Base-by-base conservation (phyloP, 2,113 vertebrate genomes). In the Physeter macrocephalus region DNA sequence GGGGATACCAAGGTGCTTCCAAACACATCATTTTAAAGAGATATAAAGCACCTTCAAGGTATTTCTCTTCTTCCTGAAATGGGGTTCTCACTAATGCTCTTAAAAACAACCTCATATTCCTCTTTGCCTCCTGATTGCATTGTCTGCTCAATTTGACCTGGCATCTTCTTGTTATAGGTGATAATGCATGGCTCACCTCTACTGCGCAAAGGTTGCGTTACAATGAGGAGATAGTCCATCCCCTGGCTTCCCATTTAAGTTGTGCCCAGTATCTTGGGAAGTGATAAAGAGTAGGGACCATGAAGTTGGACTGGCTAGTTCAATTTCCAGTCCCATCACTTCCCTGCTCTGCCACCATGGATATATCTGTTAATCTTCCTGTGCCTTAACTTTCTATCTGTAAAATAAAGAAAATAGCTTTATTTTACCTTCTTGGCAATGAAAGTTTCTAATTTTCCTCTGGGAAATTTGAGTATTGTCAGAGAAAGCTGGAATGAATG, bases 381-480 rank as follows among this genome's bases (percentile, higher is more conserved):
- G 1, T 77, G 14, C 29, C 54, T 97, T 57, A 36, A 57, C 61
- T 82, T 61, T 21, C 14, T 86, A 21, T 66, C 14, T 92, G 12
- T 10, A 1, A 87, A 61, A 66, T 67, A 82, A 71, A 93, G 41
- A 46, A 94, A 84, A 69, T n/a, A 49, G 18, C 31, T 77, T 23
- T 77, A 52, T 34, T 77, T 77, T 77, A 12, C 74, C 29, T 96
- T 87, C 31, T 12, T 94, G 36, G 25, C 0, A 87, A 71, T 86
- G 36, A 93, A 34, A 86, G 14, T 57, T 96, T 88, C 49, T 91
- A 39, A 62, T 91, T 86, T 96, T 67, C 66, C 81, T 64, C 39
- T 71, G 41, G 67, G 66, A 95, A 96, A 90, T 36, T 1, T 66
- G 77, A 91, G 12, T 46, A 85, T 92, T 83, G 31, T 66, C 21